phyloP scores from a whole-genome alignment of 2,113 vertebrate species.

The Odocoileus virginianus region DNA sequence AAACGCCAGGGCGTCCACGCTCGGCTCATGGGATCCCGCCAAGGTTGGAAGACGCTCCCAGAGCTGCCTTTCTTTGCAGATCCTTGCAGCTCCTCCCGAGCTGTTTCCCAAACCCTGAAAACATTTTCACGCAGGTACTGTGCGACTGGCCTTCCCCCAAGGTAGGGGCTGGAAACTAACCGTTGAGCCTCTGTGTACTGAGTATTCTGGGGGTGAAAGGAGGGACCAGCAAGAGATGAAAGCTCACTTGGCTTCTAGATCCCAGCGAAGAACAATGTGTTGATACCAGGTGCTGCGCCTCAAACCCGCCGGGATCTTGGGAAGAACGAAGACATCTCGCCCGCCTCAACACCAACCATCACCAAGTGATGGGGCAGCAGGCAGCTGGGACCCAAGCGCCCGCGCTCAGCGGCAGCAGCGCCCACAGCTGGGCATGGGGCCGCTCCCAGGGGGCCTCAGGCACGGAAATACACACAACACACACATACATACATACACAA shows the following conservation, averaged over 20 bases:
- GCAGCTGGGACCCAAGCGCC: neutral
- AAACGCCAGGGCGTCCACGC: neutral
- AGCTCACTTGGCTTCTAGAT: neutral
- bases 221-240: neutral
- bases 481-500: neutral
- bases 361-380: neutral
- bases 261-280: neutral
- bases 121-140: neutral
- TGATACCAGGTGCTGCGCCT: neutral
- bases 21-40: neutral
- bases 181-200: neutral
- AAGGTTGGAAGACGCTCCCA: neutral
- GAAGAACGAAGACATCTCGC: neutral
- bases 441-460: neutral
- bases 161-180: neutral
- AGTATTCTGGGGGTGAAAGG: neutral
- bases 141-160: neutral
- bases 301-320: neutral
- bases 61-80: neutral
- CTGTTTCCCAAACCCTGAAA: neutral
- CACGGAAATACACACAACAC: neutral
- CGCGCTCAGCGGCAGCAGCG: neutral
- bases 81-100: neutral
- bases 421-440: neutral
- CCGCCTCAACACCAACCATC: neutral